Percentiles rank a stretch among this genome's conserved stretches.
These are phyloP conservation scores for Castor canadensis DNA, from an alignment of 2,113 vertebrate genomes.

Conservation along the genomic window DNA sequence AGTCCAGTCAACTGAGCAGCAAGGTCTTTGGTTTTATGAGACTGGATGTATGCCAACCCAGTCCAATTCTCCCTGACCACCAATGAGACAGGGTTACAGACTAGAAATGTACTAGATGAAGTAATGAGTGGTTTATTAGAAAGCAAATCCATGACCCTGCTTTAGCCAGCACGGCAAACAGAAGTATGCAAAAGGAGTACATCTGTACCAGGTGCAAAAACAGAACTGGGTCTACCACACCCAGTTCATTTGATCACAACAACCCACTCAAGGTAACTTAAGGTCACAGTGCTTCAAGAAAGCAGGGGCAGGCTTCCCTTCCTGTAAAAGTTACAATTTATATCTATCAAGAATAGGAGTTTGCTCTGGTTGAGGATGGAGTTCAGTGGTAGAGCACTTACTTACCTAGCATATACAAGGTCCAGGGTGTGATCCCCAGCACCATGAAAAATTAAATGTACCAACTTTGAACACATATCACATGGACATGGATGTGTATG, in stretches of 20 bases:
- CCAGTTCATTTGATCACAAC: neutral
- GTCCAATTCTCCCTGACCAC: constrained; percentile 1
- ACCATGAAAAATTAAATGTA: neutral
- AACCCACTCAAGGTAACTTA: constrained; percentile 22
- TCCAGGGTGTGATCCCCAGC: neutral
- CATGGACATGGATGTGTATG: neutral
- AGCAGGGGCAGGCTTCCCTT: neutral
- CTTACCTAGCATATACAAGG: neutral
- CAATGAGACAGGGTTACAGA: neutral
- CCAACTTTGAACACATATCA: neutral
- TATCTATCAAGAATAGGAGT: too few species aligned
- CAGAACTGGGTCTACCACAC: constrained; percentile 18
- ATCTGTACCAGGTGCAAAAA: constrained; percentile 57
- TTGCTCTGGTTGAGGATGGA: too few species aligned
- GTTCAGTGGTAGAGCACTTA: too few species aligned
- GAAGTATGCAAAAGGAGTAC: constrained; percentile 13
- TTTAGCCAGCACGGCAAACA: neutral
- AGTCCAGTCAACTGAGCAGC: constrained; percentile 19
- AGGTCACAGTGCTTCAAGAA: constrained; percentile 32
- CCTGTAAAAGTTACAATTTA: neutral
- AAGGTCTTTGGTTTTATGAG: neutral
- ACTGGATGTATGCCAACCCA: neutral
- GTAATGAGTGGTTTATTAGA: neutral
- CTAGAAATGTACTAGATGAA: neutral
- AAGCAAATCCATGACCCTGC: constrained; percentile 27